These are phyloP conservation scores for Delphinus delphis DNA, from an alignment of 2,113 vertebrate genomes.

Conservation along the genomic window DNA sequence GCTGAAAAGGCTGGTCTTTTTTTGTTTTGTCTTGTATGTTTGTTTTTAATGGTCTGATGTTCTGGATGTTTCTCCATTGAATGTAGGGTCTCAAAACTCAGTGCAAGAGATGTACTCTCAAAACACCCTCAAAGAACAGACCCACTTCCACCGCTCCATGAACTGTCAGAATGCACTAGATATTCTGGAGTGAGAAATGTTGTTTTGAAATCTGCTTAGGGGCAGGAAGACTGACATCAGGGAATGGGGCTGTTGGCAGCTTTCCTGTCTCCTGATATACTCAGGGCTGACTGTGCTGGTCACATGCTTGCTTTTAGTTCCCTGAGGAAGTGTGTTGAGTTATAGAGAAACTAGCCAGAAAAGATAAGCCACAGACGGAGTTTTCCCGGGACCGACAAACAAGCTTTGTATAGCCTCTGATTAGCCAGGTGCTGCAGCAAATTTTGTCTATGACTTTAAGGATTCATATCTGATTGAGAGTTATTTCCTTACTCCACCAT, in stretches of 20 bases:
- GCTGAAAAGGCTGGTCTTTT: conserved; percentile 49
- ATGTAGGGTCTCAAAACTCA: conserved; percentile 60
- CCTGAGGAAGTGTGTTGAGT: conserved; percentile 23
- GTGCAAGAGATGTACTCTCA: conserved; percentile 62
- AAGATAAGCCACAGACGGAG: conserved; percentile 44
- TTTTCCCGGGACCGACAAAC: conserved; percentile 50
- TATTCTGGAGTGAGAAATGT: conserved; percentile 66
- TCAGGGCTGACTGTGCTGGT: conserved; percentile 62
- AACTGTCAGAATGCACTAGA: conserved; percentile 22
- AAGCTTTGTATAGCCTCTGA: conserved; percentile 61
- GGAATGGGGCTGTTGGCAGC: conserved; percentile 57
- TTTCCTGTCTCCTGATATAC: conserved; percentile 13
- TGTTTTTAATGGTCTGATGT: conserved; percentile 36
- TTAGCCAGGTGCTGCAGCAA: conserved; percentile 70
- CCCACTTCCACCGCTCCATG: conserved; percentile 33
- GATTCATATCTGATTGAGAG: conserved; percentile 45
- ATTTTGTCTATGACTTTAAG: conserved; percentile 50
- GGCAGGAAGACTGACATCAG: conserved; percentile 66
- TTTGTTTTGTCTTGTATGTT: conserved; percentile 52
- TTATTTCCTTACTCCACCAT: conserved; percentile 54
- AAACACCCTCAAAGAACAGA: conserved; percentile 71
- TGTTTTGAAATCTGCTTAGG: conserved; percentile 73
- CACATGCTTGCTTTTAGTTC: conserved; percentile 49
- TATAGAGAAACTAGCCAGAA: conserved; percentile 67
- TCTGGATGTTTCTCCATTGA: conserved; percentile 23